Evolutionary conservation across 2,113 vertebrate genomes (phyloP).

Genomic region (Atrichornis clamosus): DNA sequence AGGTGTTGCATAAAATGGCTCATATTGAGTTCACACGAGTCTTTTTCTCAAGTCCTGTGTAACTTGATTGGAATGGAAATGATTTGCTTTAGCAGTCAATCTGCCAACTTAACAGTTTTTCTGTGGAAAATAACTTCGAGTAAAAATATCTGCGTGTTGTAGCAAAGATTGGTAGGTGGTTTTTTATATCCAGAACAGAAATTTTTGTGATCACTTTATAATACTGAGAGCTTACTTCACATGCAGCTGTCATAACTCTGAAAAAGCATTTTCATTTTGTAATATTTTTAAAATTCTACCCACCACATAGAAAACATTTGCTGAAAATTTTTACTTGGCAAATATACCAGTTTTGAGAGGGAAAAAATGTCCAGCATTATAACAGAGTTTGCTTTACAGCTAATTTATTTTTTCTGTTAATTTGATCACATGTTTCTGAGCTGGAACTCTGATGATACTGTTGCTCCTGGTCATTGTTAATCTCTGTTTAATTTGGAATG

Average conservation of each 20-base stretch:
- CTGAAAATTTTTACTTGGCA: neutral
- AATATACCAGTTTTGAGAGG: neutral
- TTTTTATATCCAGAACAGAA: conserved; percentile 33
- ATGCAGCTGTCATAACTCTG: conserved; percentile 18
- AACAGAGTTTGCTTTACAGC: neutral
- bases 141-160: conserved; percentile 38
- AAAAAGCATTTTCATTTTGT: conserved; percentile 27
- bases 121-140: conserved; percentile 34
- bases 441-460: neutral
- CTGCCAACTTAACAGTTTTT: conserved; percentile 49
- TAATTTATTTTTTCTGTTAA: neutral
- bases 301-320: neutral
- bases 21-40: neutral
- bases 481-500: neutral
- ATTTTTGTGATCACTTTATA: conserved; percentile 17
- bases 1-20: conserved; percentile 30
- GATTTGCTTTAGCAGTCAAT: conserved; percentile 42
- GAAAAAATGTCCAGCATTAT: neutral
- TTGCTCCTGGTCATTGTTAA: neutral
- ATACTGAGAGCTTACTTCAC: conserved; percentile 6
- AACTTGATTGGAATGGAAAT: conserved; percentile 27
- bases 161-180: conserved; percentile 40
- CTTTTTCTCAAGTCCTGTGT: conserved; percentile 13
- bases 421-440: neutral
- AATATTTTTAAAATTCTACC: conserved; percentile 16